Evolutionary conservation across 35 echinoderm and acorn worm genomes (phyloP).

Genomic region (Stichopus chloronotus): DNA sequence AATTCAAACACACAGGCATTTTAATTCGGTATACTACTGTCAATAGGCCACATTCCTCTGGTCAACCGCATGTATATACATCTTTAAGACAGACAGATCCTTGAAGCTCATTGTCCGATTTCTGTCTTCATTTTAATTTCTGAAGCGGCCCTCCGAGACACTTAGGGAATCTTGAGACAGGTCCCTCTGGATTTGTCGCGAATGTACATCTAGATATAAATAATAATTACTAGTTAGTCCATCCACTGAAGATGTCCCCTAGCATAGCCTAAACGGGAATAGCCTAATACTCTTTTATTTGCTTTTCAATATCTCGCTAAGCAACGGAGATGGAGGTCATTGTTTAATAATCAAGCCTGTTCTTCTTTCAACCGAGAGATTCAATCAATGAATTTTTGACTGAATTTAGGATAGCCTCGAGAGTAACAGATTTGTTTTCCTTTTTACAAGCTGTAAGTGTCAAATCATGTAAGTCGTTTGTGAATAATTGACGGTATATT

Average conservation of each 20-base stretch:
- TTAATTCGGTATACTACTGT: too few species aligned
- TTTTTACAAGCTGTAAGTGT: constrained; percentile 28
- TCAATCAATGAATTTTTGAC: constrained; percentile 3
- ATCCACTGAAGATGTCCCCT: background rate
- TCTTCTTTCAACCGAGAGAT: constrained; percentile 6
- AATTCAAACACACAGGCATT: too few species aligned
- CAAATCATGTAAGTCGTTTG: background rate
- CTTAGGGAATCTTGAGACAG: background rate
- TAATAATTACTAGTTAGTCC: background rate
- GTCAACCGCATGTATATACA: background rate
- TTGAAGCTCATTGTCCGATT: background rate
- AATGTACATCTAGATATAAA: background rate
- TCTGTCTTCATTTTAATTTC: background rate
- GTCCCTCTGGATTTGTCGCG: background rate
- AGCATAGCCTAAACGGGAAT: background rate
- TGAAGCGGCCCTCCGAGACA: background rate
- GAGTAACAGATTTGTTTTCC: constrained; percentile 25
- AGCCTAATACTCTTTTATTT: background rate
- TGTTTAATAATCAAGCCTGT: background rate
- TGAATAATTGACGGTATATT: background rate
- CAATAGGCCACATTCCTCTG: too few species aligned
- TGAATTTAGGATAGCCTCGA: constrained; percentile 7
- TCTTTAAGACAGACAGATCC: background rate
- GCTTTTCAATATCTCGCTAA: background rate
- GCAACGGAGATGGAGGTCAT: constrained; percentile 14